Conservation (phyloP, 2,113 vertebrate genomes). For the Puffinus mauretanicus region DNA sequence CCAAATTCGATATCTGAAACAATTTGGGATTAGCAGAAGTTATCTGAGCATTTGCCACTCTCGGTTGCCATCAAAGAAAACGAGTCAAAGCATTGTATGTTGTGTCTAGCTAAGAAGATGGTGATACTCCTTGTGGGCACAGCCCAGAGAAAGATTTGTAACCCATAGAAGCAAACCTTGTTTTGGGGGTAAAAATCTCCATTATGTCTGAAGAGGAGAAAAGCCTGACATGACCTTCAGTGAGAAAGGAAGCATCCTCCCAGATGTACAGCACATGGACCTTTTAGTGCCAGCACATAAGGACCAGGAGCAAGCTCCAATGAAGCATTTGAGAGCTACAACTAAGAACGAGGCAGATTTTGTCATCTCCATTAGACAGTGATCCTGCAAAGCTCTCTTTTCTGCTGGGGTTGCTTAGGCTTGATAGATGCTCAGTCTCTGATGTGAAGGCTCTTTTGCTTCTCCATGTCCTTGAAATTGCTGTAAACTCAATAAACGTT, state of each 20-base stretch:
- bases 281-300: neutral
- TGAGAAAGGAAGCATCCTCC: neutral
- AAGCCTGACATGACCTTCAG: neutral
- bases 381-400: neutral
- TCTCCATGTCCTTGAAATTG: neutral
- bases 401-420: neutral
- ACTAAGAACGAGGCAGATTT: neutral
- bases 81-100: accelerated
- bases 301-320: neutral
- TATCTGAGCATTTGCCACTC: neutral
- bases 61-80: neutral
- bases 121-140: neutral
- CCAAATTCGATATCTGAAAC: accelerated
- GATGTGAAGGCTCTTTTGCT: neutral
- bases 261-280: neutral
- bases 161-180: neutral
- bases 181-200: neutral
- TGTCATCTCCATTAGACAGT: neutral
- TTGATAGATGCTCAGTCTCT: neutral
- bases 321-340: neutral
- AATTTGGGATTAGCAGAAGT: neutral
- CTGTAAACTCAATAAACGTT: neutral
- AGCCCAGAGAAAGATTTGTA: neutral
- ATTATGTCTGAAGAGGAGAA: neutral
- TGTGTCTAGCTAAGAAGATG: neutral